Conservation (phyloP, 2,888 invertebrate genomes). For the Folsomia manolachei region DNA sequence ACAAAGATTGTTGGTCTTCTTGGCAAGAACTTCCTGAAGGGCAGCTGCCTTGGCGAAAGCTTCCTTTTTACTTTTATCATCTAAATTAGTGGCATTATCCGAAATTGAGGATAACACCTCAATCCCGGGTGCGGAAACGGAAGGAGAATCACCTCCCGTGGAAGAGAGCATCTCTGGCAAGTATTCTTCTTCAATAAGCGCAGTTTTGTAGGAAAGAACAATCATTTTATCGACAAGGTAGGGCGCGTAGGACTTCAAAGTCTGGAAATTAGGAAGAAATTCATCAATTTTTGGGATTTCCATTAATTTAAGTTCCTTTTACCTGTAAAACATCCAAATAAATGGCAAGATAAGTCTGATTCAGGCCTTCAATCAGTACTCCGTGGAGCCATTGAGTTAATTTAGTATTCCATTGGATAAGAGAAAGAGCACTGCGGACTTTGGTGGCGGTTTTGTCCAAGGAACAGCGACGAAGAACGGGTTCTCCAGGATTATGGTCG, state of each 20-base stretch:
- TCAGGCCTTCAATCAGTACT: slow-evolving; percentile 66
- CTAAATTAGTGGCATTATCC: not conserved
- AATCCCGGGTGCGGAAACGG: not conserved
- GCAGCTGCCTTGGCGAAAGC: not conserved
- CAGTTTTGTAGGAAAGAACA: slow-evolving; percentile 59
- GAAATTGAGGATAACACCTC: not conserved
- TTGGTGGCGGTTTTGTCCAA: slow-evolving; percentile 69
- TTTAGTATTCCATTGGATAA: slow-evolving; percentile 70
- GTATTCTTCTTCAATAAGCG: slow-evolving; percentile 53
- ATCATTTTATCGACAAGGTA: slow-evolving; percentile 71
- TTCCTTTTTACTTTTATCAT: not conserved
- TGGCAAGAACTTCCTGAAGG: slow-evolving; percentile 7
- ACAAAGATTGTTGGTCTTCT: slow-evolving; percentile 6
- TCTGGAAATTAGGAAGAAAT: slow-evolving; percentile 54
- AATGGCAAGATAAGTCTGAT: slow-evolving; percentile 65
- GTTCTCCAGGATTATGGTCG: slow-evolving; percentile 61
- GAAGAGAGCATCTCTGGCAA: not conserved
- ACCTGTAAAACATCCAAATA: slow-evolving; percentile 77
- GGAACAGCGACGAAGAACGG: slow-evolving; percentile 66
- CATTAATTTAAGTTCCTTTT: slow-evolving; percentile 23
- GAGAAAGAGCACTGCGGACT: slow-evolving; percentile 66
- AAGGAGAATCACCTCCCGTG: not conserved
- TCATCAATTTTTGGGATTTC: slow-evolving; percentile 2
- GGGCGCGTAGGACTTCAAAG: slow-evolving; percentile 67
- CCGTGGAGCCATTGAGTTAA: slow-evolving; percentile 75